A percentile compares a stretch with the other conserved stretches of the same genome.
phyloP scores from a whole-genome alignment of 1,140 invertebrate species.

The Heliconius himera region DNA sequence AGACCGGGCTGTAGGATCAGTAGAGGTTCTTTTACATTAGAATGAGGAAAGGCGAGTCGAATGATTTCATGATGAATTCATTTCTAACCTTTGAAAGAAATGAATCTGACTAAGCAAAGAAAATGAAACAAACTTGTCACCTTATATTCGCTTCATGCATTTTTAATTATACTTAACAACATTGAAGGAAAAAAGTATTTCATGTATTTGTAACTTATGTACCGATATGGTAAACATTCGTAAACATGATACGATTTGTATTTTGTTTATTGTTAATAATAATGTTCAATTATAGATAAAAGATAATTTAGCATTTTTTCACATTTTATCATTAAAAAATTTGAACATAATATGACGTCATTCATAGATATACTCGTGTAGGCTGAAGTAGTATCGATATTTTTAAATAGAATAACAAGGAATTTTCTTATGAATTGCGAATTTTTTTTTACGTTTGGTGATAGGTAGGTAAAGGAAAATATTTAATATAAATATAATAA shows the following conservation, averaged over 20 bases:
- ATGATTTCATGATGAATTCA: too few relatives aligned
- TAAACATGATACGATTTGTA: background rate
- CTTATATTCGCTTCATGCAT: too few relatives aligned
- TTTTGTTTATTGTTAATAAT: background rate
- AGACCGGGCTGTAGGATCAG: too few relatives aligned
- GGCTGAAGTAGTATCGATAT: background rate
- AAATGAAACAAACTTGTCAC: too few relatives aligned
- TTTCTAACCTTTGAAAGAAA: too few relatives aligned
- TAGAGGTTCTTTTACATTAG: too few relatives aligned
- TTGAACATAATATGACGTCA: constrained; percentile 1
- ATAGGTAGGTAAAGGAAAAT: too few relatives aligned
- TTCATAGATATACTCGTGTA: background rate
- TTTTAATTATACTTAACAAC: too few relatives aligned
- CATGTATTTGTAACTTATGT: background rate
- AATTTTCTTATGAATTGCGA: background rate
- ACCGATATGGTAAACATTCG: background rate
- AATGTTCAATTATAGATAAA: background rate
- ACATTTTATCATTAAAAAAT: background rate
- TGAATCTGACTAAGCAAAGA: too few relatives aligned
- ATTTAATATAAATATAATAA: too few relatives aligned
- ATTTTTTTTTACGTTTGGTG: too few relatives aligned
- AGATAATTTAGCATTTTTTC: background rate
- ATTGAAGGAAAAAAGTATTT: background rate
- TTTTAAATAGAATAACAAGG: background rate
- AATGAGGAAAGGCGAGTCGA: too few relatives aligned